phyloP scores from a whole-genome alignment of 1,140 invertebrate genomes.

The Heliconius eleuchia region DNA sequence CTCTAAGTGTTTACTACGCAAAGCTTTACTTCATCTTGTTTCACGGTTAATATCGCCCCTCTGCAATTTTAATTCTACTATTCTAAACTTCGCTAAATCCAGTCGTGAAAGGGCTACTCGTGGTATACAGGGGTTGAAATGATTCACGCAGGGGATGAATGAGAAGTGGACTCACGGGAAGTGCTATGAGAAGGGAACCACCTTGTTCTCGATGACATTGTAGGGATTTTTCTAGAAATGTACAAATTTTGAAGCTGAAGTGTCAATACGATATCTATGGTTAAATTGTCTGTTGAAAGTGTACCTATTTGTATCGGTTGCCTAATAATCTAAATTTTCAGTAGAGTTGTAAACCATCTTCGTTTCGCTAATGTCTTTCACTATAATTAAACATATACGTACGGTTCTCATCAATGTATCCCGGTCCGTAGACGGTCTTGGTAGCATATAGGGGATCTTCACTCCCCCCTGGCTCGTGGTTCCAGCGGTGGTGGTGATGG shows the following conservation, averaged over 20 bases:
- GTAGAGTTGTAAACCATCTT: constrained; percentile 28
- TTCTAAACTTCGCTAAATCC: constrained; percentile 38
- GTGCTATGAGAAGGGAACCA: constrained; percentile 47
- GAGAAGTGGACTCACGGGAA: constrained; percentile 38
- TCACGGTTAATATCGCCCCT: constrained; percentile 30
- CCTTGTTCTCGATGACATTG: constrained; percentile 42
- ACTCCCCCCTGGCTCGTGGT: constrained; percentile 74
- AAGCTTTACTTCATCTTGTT: constrained; percentile 65
- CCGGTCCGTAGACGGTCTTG: constrained; percentile 77
- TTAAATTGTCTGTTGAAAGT: constrained; percentile 62
- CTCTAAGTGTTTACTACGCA: constrained; percentile 65
- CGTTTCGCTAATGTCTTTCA: constrained; percentile 39
- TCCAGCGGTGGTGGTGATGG: constrained; percentile 73
- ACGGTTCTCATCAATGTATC: constrained; percentile 80
- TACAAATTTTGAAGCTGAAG: constrained; percentile 67
- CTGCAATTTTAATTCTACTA: constrained; percentile 35
- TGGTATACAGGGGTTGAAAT: constrained; percentile 44
- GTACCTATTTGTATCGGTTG: constrained; percentile 57
- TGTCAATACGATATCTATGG: constrained; percentile 81
- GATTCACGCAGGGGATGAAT: constrained; percentile 42
- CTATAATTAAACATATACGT: constrained; percentile 69
- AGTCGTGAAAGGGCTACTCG: constrained; percentile 42
- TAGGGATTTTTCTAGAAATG: constrained; percentile 50
- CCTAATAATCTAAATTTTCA: constrained; percentile 47
- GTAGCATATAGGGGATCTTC: constrained; percentile 73